phyloP scores from a whole-genome alignment of 2,113 vertebrate genomes.

The Channa maculata region DNA sequence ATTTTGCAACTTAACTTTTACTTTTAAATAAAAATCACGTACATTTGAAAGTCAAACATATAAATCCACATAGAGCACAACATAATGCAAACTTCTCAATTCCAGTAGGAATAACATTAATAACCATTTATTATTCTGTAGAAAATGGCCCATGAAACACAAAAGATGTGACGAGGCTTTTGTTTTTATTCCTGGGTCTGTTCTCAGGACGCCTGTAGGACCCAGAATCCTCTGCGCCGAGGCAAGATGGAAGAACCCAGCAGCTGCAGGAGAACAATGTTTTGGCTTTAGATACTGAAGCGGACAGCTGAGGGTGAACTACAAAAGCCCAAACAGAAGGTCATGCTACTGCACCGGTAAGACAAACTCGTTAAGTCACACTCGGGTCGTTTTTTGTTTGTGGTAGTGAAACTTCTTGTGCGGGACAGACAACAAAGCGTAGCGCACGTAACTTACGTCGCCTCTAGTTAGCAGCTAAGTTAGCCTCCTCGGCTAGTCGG shows the following conservation, averaged over 20 bases:
- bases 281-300: slow-evolving; percentile 79
- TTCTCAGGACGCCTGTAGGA: slow-evolving; percentile 65
- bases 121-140: no score
- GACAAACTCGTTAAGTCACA: background rate
- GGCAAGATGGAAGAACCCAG: slow-evolving; percentile 86
- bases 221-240: slow-evolving; percentile 85
- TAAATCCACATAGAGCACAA: no score
- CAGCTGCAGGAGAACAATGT: slow-evolving; percentile 86
- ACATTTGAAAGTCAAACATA: no score
- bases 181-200: slow-evolving; percentile 26
- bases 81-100: background rate
- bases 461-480: slow-evolving; percentile 67
- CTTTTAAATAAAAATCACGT: no score
- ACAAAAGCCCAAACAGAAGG: slow-evolving; percentile 51
- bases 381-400: background rate
- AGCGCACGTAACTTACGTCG: slow-evolving; percentile 42
- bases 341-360: slow-evolving; percentile 83
- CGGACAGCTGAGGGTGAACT: slow-evolving; percentile 55
- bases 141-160: no score
- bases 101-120: background rate
- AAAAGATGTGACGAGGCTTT: no score
- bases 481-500: slow-evolving; percentile 65
- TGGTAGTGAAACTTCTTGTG: slow-evolving; percentile 5
- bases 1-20: no score
- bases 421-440: slow-evolving; percentile 76